phyloP scores from a whole-genome alignment of 2,888 invertebrate genomes.

The Cheilosia vernalis region DNA sequence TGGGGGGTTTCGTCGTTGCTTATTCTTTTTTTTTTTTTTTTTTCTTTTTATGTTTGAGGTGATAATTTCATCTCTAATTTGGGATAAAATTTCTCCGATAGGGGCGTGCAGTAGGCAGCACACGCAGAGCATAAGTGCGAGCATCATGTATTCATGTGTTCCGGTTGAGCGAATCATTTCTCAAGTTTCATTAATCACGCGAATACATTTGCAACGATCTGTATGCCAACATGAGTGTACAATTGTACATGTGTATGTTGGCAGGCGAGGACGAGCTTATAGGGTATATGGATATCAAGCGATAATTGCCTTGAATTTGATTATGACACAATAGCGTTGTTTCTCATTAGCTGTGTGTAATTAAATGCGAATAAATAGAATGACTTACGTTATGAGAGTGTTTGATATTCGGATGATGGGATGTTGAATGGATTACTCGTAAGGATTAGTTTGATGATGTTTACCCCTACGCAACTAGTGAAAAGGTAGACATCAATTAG shows the following conservation, averaged over 20 bases:
- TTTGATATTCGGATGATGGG: constrained; percentile 37
- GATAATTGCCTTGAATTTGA: constrained; percentile 50
- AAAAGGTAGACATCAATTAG: too few relatives aligned
- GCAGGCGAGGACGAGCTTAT: constrained; percentile 3
- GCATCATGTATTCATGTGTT: constrained; percentile 67
- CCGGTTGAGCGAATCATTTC: constrained; percentile 67
- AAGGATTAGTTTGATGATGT: too few relatives aligned
- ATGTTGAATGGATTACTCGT: neutral
- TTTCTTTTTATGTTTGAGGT: constrained; percentile 37
- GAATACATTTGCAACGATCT: constrained; percentile 56
- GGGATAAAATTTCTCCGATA: constrained; percentile 62
- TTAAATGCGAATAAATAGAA: constrained; percentile 67
- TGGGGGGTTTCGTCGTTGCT: constrained; percentile 49
- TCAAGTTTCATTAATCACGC: constrained; percentile 71
- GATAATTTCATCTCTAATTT: constrained; percentile 70
- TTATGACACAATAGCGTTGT: constrained; percentile 67
- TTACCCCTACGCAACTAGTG: too few relatives aligned
- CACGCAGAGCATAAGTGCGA: constrained; percentile 34
- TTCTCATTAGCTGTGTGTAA: constrained; percentile 66
- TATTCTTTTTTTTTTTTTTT: constrained; percentile 28
- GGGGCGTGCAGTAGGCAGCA: neutral
- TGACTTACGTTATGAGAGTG: constrained; percentile 58
- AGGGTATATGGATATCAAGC: constrained; percentile 17
- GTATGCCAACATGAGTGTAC: neutral
- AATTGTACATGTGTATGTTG: neutral